Percentiles rank a stretch among this genome's conserved stretches.
These are phyloP conservation scores for Dendrocopos noguchii DNA, from an alignment of 2,113 vertebrate species.

Conservation along the genomic window DNA sequence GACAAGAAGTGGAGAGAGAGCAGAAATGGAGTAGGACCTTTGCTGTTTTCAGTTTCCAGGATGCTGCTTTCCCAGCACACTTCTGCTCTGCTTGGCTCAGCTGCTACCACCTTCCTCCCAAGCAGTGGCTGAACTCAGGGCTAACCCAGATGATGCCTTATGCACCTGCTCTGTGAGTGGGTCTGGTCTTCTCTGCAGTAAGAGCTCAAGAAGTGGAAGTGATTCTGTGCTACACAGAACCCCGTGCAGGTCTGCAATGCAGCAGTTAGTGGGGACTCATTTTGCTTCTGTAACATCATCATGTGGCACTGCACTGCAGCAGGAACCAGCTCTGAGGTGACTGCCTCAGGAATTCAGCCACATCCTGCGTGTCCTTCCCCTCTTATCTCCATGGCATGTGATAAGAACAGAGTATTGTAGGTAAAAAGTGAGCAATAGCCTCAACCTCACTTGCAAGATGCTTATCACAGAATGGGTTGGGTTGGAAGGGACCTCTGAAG, in stretches of 20 bases:
- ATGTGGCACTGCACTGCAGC: background rate
- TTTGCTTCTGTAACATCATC: background rate
- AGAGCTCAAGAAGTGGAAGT: background rate
- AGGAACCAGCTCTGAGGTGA: background rate
- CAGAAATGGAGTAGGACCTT: background rate
- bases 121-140: background rate
- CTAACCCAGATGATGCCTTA: background rate
- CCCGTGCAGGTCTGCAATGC: background rate
- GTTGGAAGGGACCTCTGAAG: too few species aligned
- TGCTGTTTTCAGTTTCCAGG: background rate
- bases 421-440: background rate
- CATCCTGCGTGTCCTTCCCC: background rate
- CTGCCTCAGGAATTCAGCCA: background rate
- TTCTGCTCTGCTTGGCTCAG: background rate
- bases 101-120: background rate
- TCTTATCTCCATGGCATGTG: background rate
- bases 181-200: background rate
- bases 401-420: background rate
- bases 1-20: background rate
- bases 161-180: background rate
- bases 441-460: background rate
- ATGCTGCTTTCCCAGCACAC: background rate
- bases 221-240: background rate
- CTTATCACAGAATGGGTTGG: background rate
- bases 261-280: background rate